Conservation (phyloP, 2,113 vertebrate genomes). For the Acinonyx jubatus region DNA sequence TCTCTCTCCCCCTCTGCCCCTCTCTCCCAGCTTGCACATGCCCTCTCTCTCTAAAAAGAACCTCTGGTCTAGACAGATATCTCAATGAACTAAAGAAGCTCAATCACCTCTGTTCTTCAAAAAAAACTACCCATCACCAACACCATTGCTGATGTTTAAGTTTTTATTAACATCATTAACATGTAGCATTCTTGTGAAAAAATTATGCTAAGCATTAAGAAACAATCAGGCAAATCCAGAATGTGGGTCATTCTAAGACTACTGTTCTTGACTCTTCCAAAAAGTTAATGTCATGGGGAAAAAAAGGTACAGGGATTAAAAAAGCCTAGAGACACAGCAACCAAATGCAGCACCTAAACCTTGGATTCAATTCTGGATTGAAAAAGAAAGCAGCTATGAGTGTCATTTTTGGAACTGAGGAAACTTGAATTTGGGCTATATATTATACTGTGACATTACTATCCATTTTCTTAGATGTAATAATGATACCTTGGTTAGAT, state of each 20-base stretch:
- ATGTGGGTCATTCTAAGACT: neutral
- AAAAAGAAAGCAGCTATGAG: constrained; percentile 12
- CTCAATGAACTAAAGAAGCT: neutral
- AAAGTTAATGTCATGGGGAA: neutral
- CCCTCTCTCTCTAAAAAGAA: neutral
- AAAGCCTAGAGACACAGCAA: neutral
- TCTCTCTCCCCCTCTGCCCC: too few relatives aligned
- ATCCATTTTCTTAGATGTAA: constrained; percentile 15
- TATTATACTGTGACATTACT: constrained; percentile 19
- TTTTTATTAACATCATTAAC: too few relatives aligned
- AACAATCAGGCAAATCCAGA: neutral
- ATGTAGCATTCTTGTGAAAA: neutral
- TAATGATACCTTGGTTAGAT: neutral
- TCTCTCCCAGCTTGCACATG: too few relatives aligned
- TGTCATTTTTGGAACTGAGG: neutral
- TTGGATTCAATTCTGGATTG: neutral
- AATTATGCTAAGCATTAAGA: neutral
- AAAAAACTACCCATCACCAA: neutral
- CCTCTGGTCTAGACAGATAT: neutral
- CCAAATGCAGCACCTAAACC: neutral
- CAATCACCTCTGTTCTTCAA: neutral
- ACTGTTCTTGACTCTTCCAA: neutral
- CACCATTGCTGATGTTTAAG: neutral
- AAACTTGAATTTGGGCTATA: constrained; percentile 6
- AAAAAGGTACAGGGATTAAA: neutral